Conservation (phyloP, 1,140 invertebrate species). For the Drosophila murphyi region DNA sequence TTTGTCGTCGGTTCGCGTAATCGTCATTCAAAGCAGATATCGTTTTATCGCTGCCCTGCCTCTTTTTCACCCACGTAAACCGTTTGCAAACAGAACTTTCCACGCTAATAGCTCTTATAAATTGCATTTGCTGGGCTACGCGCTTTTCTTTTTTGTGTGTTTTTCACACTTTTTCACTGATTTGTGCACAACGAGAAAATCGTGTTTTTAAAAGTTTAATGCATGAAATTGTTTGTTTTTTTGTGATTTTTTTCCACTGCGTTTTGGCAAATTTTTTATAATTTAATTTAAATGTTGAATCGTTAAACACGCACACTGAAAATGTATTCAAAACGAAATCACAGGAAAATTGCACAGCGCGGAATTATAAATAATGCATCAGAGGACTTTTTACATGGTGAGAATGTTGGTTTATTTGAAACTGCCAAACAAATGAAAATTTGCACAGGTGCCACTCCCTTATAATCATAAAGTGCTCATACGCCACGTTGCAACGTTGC, state of each 20-base stretch:
- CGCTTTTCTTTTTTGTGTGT: conserved; percentile 28
- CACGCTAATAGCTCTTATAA: conserved; percentile 25
- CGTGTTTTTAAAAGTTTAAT: conserved; percentile 55
- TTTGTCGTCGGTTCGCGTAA: conserved; percentile 12
- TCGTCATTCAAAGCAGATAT: conserved; percentile 19
- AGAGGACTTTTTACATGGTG: conserved; percentile 43
- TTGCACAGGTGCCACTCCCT: conserved; percentile 12
- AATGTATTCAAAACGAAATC: conserved; percentile 57
- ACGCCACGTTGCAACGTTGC: conserved; percentile 20
- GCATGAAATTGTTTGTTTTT: conserved; percentile 57
- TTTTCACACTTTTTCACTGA: conserved; percentile 12
- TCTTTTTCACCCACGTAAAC: not conserved
- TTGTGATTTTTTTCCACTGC: conserved; percentile 13
- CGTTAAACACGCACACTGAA: conserved; percentile 32
- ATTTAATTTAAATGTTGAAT: conserved; percentile 67
- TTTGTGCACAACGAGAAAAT: conserved; percentile 51
- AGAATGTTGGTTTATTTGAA: no score
- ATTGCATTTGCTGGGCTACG: conserved; percentile 15
- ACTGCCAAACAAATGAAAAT: no score
- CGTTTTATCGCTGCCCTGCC: not conserved
- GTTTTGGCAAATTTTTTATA: conserved; percentile 49
- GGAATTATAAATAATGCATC: conserved; percentile 71
- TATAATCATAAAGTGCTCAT: conserved; percentile 56
- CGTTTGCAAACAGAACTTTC: conserved; percentile 34
- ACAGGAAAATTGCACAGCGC: conserved; percentile 52